Percentiles rank a stretch among this genome's conserved stretches.
Evolutionary conservation across 2,113 vertebrate genomes (phyloP).

Genomic region (Bubo blakistoni): DNA sequence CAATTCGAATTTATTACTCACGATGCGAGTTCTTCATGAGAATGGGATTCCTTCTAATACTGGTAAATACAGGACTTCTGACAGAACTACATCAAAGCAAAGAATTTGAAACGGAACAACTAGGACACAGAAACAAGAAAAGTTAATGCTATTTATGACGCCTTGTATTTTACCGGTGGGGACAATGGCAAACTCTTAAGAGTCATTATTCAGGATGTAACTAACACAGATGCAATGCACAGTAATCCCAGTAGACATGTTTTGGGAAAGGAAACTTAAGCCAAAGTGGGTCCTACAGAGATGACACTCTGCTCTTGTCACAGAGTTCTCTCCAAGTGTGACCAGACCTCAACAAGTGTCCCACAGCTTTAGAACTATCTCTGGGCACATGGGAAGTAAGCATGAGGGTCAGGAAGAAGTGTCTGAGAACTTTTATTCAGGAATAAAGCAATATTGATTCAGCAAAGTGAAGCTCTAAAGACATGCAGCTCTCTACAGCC

Average conservation of each 20-base stretch:
- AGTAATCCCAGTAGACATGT: background rate
- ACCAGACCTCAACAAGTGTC: background rate
- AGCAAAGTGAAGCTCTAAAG: background rate
- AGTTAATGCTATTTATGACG: background rate
- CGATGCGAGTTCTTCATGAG: background rate
- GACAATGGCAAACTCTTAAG: background rate
- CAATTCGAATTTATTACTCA: background rate
- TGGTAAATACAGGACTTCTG: background rate
- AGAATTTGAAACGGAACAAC: background rate
- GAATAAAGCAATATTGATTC: background rate
- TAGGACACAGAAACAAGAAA: background rate
- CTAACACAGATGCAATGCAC: background rate
- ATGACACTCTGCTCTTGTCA: background rate
- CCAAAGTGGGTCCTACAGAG: background rate
- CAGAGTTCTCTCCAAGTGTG: background rate
- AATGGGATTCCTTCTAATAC: background rate
- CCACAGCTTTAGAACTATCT: background rate
- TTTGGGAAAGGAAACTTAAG: background rate
- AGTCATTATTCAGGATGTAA: background rate
- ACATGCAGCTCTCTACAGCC: background rate
- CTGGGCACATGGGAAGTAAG: background rate
- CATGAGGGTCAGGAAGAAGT: background rate
- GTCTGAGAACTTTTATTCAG: background rate
- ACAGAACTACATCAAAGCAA: background rate
- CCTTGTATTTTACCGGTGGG: background rate